Percentiles rank a stretch among this genome's conserved stretches.
phyloP scores from a whole-genome alignment of 2,113 vertebrate species.

The Eleginops maclovinus region DNA sequence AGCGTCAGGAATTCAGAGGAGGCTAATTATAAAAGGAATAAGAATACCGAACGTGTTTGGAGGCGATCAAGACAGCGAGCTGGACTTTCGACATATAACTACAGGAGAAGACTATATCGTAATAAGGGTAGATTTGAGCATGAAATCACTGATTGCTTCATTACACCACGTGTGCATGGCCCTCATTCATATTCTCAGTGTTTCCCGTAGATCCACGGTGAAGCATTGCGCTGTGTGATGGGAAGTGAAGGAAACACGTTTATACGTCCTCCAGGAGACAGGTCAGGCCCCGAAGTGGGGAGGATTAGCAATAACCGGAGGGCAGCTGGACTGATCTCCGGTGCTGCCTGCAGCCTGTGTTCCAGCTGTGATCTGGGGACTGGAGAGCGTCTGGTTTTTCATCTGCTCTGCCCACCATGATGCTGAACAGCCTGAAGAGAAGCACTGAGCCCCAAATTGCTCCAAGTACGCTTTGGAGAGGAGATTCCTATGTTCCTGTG shows the following conservation, averaged over 20 bases:
- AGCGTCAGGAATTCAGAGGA: neutral
- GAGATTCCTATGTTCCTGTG: neutral
- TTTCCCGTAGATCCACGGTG: neutral
- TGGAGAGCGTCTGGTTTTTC: conserved; percentile 15
- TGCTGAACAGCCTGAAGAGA: conserved; percentile 14
- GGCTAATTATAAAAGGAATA: neutral
- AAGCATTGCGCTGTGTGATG: neutral
- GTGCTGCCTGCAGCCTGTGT: conserved; percentile 17
- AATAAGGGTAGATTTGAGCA: no score
- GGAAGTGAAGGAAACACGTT: conserved; percentile 14
- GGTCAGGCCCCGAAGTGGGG: conserved; percentile 10
- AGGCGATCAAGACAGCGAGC: neutral
- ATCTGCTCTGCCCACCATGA: neutral
- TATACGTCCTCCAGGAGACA: conserved; percentile 17
- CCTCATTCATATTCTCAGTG: neutral
- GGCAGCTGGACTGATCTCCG: conserved; percentile 38
- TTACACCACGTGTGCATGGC: neutral
- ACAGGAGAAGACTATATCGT: no score
- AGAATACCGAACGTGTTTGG: neutral
- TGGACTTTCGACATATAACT: no score
- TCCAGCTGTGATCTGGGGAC: conserved; percentile 19
- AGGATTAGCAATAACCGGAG: conserved; percentile 40
- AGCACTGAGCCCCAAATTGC: conserved; percentile 7
- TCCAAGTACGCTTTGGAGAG: neutral
- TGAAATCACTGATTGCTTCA: neutral